phyloP scores from a whole-genome alignment of 2,113 vertebrate genomes.

The Phylloscopus whistleri region DNA sequence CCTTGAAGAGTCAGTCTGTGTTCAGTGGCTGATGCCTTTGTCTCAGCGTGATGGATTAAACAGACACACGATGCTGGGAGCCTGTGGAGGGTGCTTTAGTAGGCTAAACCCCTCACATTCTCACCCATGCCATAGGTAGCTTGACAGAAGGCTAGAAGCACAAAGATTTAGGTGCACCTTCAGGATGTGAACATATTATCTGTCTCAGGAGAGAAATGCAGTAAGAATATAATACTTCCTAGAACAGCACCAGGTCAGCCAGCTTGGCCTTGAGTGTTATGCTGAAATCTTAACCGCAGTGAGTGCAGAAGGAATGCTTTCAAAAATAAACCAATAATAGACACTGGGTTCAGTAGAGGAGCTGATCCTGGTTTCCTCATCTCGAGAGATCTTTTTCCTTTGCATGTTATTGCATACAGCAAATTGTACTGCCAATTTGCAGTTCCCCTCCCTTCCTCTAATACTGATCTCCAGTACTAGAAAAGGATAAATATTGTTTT shows the following conservation, averaged over 20 bases:
- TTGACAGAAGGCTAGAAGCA: not conserved
- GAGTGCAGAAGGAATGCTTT: not conserved
- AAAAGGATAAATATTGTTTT: not conserved
- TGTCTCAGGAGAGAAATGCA: not conserved
- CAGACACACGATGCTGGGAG: not conserved
- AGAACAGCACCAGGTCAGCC: constrained; percentile 32
- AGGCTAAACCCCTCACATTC: not conserved
- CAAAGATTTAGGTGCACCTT: constrained; percentile 40
- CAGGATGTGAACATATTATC: constrained; percentile 9
- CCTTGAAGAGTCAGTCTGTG: not conserved
- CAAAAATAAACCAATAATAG: not conserved
- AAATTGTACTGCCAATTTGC: not conserved
- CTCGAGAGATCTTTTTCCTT: not conserved
- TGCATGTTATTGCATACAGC: not conserved
- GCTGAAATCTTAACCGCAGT: constrained; percentile 20
- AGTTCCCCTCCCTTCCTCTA: not conserved
- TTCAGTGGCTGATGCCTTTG: not conserved
- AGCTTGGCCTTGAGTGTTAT: not conserved
- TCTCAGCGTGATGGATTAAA: not conserved
- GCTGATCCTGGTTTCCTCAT: not conserved
- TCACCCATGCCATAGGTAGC: not conserved
- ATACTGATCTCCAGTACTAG: not conserved
- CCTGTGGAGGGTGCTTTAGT: not conserved
- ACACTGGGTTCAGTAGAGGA: not conserved
- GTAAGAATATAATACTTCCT: constrained; percentile 55